phyloP scores from a whole-genome alignment of 2,888 invertebrate species.

The Dicyrtoma fusca region DNA sequence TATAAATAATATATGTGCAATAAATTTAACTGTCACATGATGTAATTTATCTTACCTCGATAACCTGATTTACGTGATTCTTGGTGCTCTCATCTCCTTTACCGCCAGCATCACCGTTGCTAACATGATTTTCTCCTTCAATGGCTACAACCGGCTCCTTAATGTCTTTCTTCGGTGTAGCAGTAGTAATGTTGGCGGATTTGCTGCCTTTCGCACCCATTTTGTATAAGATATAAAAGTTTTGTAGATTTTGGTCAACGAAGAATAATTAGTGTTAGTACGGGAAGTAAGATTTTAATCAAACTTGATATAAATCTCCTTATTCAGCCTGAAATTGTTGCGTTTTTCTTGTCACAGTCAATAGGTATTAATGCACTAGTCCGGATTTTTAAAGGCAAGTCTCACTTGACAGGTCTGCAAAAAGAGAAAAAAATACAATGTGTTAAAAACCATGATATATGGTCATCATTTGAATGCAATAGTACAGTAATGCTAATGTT shows the following conservation, averaged over 20 bases:
- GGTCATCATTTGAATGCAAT: no score
- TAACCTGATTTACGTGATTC: constrained; percentile 51
- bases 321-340: not conserved
- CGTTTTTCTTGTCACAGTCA: constrained; percentile 6
- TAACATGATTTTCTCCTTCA: constrained; percentile 49
- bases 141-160: constrained; percentile 48
- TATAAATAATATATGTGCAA: no score
- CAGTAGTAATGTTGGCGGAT: constrained; percentile 48
- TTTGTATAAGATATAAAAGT: constrained; percentile 10
- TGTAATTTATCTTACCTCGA: constrained; percentile 45
- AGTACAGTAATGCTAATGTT: no score
- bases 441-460: not conserved
- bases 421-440: not conserved
- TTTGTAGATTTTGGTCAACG: constrained; percentile 16
- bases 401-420: constrained; percentile 12
- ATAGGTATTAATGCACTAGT: not conserved
- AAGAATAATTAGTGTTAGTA: not conserved
- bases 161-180: constrained; percentile 50
- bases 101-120: constrained; percentile 50
- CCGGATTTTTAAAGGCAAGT: not conserved
- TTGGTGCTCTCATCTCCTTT: constrained; percentile 43
- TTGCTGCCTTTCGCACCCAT: constrained; percentile 56
- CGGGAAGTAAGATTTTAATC: not conserved
- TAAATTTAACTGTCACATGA: no score
- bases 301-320: no score